phyloP scores from a whole-genome alignment of 2,797 vertebrate species.

The Lophotriccus pileatus region DNA sequence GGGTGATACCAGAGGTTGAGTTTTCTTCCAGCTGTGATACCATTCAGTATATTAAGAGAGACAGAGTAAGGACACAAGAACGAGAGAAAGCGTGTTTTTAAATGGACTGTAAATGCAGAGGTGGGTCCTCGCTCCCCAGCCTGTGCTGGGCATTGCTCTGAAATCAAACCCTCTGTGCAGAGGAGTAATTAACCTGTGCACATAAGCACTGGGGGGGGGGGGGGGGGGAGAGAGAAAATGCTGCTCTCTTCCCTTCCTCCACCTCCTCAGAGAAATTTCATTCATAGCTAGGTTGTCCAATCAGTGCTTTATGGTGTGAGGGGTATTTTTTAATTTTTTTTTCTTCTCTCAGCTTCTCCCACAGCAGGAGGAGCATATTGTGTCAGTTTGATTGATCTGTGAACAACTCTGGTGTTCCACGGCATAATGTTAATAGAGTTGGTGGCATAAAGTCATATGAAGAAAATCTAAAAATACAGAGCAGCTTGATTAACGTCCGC shows the following conservation, averaged over 20 bases:
- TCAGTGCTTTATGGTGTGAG: neutral
- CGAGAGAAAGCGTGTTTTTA: neutral
- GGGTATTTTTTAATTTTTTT: neutral
- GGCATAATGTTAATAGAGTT: slow-evolving; percentile 56
- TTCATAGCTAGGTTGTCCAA: neutral
- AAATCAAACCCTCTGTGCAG: neutral
- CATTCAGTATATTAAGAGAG: slow-evolving; percentile 14
- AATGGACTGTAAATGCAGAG: slow-evolving; percentile 1
- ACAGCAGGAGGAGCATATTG: slow-evolving; percentile 1
- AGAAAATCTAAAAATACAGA: slow-evolving; percentile 63
- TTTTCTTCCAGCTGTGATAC: slow-evolving; percentile 36
- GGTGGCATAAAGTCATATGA: slow-evolving; percentile 8
- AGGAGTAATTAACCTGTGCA: neutral
- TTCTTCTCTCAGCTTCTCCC: neutral
- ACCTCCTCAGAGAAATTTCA: neutral
- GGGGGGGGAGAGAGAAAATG: too few species aligned
- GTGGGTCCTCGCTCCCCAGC: neutral
- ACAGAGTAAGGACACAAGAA: neutral
- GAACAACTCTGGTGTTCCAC: slow-evolving; percentile 63
- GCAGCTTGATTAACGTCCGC: slow-evolving; percentile 34
- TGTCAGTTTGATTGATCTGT: slow-evolving; percentile 61
- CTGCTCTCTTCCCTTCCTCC: neutral
- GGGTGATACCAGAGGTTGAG: slow-evolving; percentile 9
- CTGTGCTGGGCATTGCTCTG: neutral
- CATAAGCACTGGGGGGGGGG: neutral